Evolutionary conservation across 2,797 vertebrate species (phyloP).

Genomic region (Anabacerthia variegaticeps): DNA sequence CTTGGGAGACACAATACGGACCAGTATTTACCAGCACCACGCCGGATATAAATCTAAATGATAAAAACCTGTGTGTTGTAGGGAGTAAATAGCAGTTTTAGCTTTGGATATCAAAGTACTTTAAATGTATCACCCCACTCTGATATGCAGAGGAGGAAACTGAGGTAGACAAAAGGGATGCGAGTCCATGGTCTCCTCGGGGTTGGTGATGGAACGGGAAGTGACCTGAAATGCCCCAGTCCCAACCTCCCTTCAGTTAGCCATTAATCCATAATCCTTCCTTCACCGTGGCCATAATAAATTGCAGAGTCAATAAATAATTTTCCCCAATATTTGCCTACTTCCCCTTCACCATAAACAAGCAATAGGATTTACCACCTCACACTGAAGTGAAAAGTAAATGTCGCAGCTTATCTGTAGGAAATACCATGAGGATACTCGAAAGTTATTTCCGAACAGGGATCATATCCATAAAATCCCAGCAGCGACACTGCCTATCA

Average conservation of each 20-base stretch:
- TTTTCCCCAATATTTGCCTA: constrained; percentile 17
- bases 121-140: not conserved
- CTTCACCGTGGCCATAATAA: not conserved
- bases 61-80: not conserved
- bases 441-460: not conserved
- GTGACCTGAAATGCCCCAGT: not conserved
- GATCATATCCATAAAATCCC: not conserved
- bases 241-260: not conserved
- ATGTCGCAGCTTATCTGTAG: not conserved
- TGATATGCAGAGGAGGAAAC: not conserved
- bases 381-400: not conserved
- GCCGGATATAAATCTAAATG: not conserved
- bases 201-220: not conserved
- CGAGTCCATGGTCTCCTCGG: rapidly evolving
- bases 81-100: not conserved
- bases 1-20: not conserved
- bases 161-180: constrained; percentile 11
- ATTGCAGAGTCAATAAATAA: not conserved
- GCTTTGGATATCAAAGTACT: not conserved
- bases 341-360: not conserved
- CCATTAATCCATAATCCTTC: not conserved
- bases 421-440: not conserved
- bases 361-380: not conserved
- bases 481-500: not conserved
- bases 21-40: not conserved